Base-by-base conservation (phyloP, 2,113 vertebrate species). In the Ariopsis seemanni region DNA sequence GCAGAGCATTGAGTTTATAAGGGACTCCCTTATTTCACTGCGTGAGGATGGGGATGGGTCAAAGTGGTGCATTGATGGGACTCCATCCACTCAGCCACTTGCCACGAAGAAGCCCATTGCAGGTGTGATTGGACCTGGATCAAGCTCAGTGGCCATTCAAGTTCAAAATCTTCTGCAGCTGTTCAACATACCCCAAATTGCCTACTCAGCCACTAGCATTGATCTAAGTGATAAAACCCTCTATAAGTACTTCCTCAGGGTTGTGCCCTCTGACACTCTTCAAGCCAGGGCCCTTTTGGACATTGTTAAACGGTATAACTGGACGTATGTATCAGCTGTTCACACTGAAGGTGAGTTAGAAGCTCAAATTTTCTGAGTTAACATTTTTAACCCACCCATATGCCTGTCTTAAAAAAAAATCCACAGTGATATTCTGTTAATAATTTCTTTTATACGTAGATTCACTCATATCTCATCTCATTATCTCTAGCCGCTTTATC, bases 1-100 rank as follows among this genome's bases (percentile, higher is more conserved):
- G 93, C 98, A 99, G 91, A 99, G 98, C 82, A 99, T 99, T 58
- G 98, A 99, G 90, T 99, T 99, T 89, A 99, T 99, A 90, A 96
- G 98, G 69, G 98, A 99, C 93, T 99, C 98, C 0, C 96, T 99
- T 18, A 97, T 99, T 90, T 99, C 97, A 96, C 97, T 99, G 81
- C 93, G 97, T 83, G 98, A 99, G 0, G 98, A 99, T 5, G 95
- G 90, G 71, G 98, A 98, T 0, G 97, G 97, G 2, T 91, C 94
- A 88, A 95, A 95, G 83, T 97, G 97, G 91, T 99, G 98, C 90
- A 83, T 98, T 65, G 97, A 97, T 2, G 98, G 97, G 2, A 92
- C 87, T 0, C 95, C 96, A 80, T 92, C 95, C 25, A 96, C 96
- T 69, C 94, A 96, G 22, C 95, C 94, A 77, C 90, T 93, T 85